phyloP scores from a whole-genome alignment of 2,797 vertebrate genomes.

The Cirrhinus molitorella region DNA sequence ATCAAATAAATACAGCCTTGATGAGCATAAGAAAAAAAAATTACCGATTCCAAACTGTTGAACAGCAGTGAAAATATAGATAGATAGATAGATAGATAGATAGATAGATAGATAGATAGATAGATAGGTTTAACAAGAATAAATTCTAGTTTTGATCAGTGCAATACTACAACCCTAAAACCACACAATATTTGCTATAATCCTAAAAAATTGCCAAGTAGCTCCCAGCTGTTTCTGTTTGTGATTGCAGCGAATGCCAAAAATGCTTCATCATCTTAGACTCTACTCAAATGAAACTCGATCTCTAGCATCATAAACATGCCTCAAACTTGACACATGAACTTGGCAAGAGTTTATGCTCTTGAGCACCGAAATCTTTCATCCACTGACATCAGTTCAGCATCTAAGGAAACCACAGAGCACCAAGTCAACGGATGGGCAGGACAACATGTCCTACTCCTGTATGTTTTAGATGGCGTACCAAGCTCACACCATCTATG shows the following conservation, averaged over 20 bases:
- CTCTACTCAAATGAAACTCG: neutral
- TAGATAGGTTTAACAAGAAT: neutral
- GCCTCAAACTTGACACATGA: neutral
- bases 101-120: neutral
- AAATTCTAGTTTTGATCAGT: neutral
- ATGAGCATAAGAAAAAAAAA: too few relatives aligned
- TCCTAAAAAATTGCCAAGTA: neutral
- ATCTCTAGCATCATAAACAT: neutral
- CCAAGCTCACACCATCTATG: neutral
- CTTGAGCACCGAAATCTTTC: neutral
- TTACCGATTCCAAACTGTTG: too few relatives aligned
- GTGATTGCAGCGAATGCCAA: neutral
- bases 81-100: too few relatives aligned
- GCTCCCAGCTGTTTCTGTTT: neutral
- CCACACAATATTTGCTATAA: neutral
- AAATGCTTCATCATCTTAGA: constrained; percentile 18
- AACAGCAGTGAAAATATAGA: too few relatives aligned
- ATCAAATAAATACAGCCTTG: too few relatives aligned
- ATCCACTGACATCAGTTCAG: constrained; percentile 11
- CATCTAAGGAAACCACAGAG: neutral
- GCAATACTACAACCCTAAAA: neutral
- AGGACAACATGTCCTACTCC: neutral
- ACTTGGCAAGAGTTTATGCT: constrained; percentile 1
- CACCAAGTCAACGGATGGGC: neutral
- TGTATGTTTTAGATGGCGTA: neutral